These are phyloP conservation scores for Drosophila formosana DNA, from an alignment of 2,888 invertebrate genomes.

Conservation along the genomic window DNA sequence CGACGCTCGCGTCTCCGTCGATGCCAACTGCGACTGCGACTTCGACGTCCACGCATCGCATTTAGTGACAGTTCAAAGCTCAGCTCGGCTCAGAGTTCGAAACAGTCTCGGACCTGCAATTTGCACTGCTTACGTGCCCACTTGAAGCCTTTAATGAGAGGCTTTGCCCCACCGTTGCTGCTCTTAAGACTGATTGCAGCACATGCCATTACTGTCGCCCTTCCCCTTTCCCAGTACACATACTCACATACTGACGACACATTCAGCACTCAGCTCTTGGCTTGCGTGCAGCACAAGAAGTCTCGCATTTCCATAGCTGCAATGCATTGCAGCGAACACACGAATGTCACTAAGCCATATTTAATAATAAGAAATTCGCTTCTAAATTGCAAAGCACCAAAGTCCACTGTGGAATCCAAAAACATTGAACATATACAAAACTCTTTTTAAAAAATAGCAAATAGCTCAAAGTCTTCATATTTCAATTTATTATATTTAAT, in stretches of 20 bases:
- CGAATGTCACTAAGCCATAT: background rate
- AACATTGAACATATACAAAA: background rate
- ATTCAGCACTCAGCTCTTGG: conserved; percentile 3
- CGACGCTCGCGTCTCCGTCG: background rate
- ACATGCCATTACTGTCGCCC: too few relatives aligned
- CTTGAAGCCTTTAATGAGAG: conserved; percentile 64
- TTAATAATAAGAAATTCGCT: background rate
- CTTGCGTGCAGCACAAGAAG: conserved; percentile 3
- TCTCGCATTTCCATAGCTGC: background rate
- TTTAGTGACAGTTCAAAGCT: conserved; percentile 58
- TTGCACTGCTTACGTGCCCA: conserved; percentile 49
- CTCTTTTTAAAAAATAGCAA: background rate
- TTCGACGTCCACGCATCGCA: conserved; percentile 6
- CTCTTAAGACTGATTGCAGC: too few relatives aligned
- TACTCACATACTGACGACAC: background rate
- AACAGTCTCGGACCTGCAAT: conserved; percentile 51
- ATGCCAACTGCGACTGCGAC: background rate
- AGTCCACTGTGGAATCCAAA: background rate
- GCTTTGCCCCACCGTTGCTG: conserved; percentile 23
- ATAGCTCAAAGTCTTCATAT: too few relatives aligned
- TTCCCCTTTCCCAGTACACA: conserved; percentile 13
- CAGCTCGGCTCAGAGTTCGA: conserved; percentile 5
- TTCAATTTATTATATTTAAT: too few relatives aligned
- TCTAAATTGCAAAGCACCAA: background rate
- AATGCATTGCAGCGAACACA: background rate